These are phyloP conservation scores for Caenorhabditis angaria DNA, from an alignment of 2,888 invertebrate species.

Conservation along the genomic window DNA sequence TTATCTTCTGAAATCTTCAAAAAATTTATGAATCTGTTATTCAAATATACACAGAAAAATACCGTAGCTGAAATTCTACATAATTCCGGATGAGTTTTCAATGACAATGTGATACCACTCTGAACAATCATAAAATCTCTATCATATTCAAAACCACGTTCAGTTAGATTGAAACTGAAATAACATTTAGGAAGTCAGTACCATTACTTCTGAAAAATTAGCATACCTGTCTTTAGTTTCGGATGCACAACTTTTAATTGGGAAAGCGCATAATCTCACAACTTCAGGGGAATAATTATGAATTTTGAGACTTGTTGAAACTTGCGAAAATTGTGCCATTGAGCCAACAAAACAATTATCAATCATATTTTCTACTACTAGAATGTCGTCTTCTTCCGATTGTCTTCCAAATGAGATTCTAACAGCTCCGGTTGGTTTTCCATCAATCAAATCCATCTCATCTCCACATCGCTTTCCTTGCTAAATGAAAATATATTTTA, in stretches of 20 bases:
- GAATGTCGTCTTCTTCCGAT: constrained; percentile 78
- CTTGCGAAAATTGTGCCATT: not conserved
- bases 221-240: constrained; percentile 28
- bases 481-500: constrained; percentile 34
- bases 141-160: constrained; percentile 86
- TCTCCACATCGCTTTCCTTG: constrained; percentile 69
- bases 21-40: not conserved
- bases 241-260: constrained; percentile 58
- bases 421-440: constrained; percentile 89
- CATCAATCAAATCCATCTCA: constrained; percentile 75
- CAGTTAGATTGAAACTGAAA: constrained; percentile 80
- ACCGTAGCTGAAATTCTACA: constrained; percentile 74
- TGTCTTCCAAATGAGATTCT: constrained; percentile 91
- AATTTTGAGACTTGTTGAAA: not conserved
- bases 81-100: constrained; percentile 84
- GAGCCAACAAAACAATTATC: constrained; percentile 58
- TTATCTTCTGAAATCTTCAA: constrained; percentile 12
- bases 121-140: constrained; percentile 92
- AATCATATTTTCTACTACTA: constrained; percentile 57
- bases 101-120: constrained; percentile 83
- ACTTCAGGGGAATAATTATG: constrained; percentile 3
- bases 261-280: constrained; percentile 32
- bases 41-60: not conserved
- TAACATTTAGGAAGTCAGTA: too few relatives aligned
- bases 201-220: not conserved